Base-by-base conservation (phyloP, 2,113 vertebrate species). In the Colinus virginianus region DNA sequence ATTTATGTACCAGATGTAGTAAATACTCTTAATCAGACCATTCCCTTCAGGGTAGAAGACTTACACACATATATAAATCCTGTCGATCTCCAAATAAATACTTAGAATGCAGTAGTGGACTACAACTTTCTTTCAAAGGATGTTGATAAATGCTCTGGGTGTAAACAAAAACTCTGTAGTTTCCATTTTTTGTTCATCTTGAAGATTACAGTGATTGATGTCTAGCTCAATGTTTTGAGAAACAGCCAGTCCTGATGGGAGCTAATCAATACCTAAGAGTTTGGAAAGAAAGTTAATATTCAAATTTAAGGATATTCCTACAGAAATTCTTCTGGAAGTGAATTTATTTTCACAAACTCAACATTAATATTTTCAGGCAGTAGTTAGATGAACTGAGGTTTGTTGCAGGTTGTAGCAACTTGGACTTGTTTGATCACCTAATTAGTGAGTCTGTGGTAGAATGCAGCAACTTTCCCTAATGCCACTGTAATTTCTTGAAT, bases 281-380 rank as follows among this genome's bases (percentile, higher is more conserved):
- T 87, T 66, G 53, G 88, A 78, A 66, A 32, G 53, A 90, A 92
- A 92, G 90, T 67, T 91, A 88, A 83, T 78, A 93, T 48, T 43
- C 17, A 23, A 75, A 77, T 18, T 62, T 48, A 90, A 82, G 43
- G 16, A 81, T 28, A 78, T 71, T 79, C 30, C 59, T 56, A 38
- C 7, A 90, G 67, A 84, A 77, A 32, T 62, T 66, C 18, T 67
- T 85, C 78, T 22, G 11, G 85, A 77, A 78, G n/a, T 46, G 40
- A 55, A 83, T 15, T 42, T 78, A 42, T 87, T 86, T 94, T 93
- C 34, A 66, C 25, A 58, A 88, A 90, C 42, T 68, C 78, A 79
- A 13, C 22, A 13, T n/a, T 86, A 90, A 79, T 51, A 78, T 89
- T 93, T 96, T 26, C 23, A 77, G 72, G 7, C 40, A 81, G n/a